phyloP scores from a whole-genome alignment of 2,797 vertebrate species.

The Sphenodon punctatus region DNA sequence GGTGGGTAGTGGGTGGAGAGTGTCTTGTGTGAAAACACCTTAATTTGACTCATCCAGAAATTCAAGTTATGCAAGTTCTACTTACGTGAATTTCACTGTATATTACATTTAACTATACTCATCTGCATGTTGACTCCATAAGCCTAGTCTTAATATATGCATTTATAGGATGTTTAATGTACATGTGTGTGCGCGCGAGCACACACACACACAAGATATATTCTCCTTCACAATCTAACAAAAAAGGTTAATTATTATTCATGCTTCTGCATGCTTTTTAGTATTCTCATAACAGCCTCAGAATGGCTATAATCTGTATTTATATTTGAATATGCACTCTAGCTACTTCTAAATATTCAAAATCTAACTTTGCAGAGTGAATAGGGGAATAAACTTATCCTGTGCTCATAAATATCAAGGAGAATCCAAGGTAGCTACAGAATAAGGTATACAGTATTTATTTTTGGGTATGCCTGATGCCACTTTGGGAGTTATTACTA shows the following conservation, averaged over 20 bases:
- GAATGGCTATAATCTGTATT: neutral
- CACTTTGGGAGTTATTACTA: neutral
- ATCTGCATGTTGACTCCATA: neutral
- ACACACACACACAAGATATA: no score
- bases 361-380: neutral
- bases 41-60: no score
- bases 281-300: neutral
- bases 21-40: no score
- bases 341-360: slow-evolving; percentile 18
- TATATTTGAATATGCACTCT: neutral
- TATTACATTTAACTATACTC: neutral
- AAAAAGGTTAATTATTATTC: no score
- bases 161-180: neutral
- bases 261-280: neutral
- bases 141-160: neutral
- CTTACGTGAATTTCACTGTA: no score
- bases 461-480: neutral
- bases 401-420: neutral
- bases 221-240: no score
- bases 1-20: no score
- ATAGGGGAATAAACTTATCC: slow-evolving; percentile 12
- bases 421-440: slow-evolving; percentile 12
- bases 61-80: no score
- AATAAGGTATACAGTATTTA: slow-evolving; percentile 16
- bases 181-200: accelerated